Evolutionary conservation across 2,113 vertebrate genomes (phyloP).

Genomic region (Cacatua alba): DNA sequence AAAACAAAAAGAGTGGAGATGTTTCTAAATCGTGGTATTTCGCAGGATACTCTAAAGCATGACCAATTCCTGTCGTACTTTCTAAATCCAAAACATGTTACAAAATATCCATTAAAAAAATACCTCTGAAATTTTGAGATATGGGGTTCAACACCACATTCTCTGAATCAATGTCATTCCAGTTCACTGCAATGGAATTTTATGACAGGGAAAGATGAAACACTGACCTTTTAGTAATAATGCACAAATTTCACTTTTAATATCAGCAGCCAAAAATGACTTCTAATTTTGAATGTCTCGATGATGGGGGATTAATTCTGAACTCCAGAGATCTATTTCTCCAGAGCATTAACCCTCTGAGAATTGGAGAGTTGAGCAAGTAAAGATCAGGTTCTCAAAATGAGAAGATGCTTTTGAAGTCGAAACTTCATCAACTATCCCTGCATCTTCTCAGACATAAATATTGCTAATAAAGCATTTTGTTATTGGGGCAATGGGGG

Average conservation of each 20-base stretch:
- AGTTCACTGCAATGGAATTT: neutral
- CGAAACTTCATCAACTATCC: neutral
- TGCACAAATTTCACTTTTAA: neutral
- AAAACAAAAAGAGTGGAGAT: neutral
- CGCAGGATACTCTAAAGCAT: neutral
- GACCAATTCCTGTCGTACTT: neutral
- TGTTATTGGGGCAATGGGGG: fast-evolving
- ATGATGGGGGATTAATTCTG: neutral
- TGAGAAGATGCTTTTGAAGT: neutral
- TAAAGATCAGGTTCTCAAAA: neutral
- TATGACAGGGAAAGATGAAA: fast-evolving
- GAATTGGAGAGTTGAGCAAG: neutral
- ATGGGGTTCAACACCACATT: neutral
- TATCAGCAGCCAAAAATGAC: neutral
- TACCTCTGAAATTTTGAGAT: neutral
- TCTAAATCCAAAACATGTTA: neutral
- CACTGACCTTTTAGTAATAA: neutral
- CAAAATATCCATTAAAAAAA: neutral
- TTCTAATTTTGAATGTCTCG: neutral
- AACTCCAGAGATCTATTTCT: neutral
- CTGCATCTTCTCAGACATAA: neutral
- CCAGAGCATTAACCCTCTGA: neutral
- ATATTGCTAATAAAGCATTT: neutral
- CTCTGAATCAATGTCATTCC: neutral
- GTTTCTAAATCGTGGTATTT: neutral